Conservation (phyloP, 2,797 vertebrate genomes). For the Rhynchonycteris naso region DNA sequence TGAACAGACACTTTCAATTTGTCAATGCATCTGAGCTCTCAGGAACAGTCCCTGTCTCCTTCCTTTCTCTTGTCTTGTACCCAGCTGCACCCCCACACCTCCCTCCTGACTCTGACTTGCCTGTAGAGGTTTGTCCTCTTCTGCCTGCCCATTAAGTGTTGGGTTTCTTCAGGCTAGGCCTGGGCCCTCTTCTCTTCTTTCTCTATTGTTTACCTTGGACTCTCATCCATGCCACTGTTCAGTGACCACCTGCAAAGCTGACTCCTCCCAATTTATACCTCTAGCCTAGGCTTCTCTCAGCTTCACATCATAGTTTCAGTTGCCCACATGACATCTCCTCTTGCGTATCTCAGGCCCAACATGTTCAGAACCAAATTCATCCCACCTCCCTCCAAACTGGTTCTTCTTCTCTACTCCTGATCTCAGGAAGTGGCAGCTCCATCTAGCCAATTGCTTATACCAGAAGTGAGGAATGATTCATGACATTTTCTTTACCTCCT, state of each 20-base stretch:
- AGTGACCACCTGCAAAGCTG: neutral
- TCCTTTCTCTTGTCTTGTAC: neutral
- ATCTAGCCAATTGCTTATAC: neutral
- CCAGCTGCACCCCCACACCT: fast-evolving
- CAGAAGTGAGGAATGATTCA: neutral
- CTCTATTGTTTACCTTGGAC: neutral
- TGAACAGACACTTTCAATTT: neutral
- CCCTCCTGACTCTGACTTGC: neutral
- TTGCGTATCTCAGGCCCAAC: neutral
- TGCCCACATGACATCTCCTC: neutral
- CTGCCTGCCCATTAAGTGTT: neutral
- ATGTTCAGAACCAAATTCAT: neutral
- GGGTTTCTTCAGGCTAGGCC: neutral
- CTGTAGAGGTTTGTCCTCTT: neutral
- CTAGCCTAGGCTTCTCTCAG: neutral
- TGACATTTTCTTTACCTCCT: neutral
- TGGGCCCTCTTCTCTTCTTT: neutral
- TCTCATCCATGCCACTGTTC: neutral
- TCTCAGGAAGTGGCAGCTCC: neutral
- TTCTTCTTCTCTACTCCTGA: neutral
- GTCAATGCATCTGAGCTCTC: neutral
- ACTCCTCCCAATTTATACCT: neutral
- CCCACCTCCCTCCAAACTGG: no score
- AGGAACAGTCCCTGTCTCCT: neutral
- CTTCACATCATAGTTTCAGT: neutral